Evolutionary conservation across 2,888 invertebrate species (phyloP).

Genomic region (Drosophila vallismaia): DNA sequence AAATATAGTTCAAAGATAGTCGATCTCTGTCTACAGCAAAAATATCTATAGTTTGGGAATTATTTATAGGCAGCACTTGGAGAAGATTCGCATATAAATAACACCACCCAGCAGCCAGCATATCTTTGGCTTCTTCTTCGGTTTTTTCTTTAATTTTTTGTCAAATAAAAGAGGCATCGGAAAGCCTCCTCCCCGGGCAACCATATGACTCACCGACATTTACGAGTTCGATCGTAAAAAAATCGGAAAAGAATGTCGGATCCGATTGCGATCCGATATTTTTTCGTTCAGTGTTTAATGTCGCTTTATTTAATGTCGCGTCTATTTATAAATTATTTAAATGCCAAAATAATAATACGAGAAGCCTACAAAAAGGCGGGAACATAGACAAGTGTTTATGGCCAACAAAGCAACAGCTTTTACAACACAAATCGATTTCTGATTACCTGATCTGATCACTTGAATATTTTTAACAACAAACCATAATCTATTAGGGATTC

Average conservation of each 20-base stretch:
- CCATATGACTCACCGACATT: slow-evolving; percentile 48
- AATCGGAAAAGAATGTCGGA: slow-evolving; percentile 11
- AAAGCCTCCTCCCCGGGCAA: slow-evolving; percentile 2
- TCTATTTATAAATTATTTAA: slow-evolving; percentile 41
- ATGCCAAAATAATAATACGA: neutral
- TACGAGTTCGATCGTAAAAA: slow-evolving; percentile 65
- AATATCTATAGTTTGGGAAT: slow-evolving; percentile 41
- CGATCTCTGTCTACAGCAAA: slow-evolving; percentile 1
- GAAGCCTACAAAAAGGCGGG: neutral
- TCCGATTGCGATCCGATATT: slow-evolving; percentile 25
- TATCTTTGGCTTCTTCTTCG: slow-evolving; percentile 20
- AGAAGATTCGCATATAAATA: slow-evolving; percentile 47
- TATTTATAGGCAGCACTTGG: slow-evolving; percentile 73
- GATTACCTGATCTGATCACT: neutral
- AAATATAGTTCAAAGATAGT: slow-evolving; percentile 49
- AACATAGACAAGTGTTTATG: neutral
- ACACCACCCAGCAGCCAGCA: no score
- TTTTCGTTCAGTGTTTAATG: slow-evolving; percentile 8
- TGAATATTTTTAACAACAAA: neutral
- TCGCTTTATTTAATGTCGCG: slow-evolving; percentile 18
- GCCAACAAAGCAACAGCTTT: neutral
- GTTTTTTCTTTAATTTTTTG: slow-evolving; percentile 38
- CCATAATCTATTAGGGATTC: neutral
- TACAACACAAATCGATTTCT: neutral
- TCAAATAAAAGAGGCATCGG: neutral